phyloP scores from a whole-genome alignment of 2,797 vertebrate genomes.

The Allobates femoralis region DNA sequence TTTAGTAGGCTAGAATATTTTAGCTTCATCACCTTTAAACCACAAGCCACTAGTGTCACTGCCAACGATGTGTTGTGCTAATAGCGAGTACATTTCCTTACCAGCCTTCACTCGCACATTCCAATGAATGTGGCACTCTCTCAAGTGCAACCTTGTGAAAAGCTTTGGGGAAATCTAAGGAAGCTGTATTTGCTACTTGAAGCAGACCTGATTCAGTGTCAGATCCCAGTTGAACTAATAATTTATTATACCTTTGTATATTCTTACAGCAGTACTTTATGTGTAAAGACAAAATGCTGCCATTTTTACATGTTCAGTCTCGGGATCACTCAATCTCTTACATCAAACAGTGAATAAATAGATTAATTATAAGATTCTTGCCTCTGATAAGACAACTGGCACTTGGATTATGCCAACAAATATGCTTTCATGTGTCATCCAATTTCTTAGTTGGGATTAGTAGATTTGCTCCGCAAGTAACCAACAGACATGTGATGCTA shows the following conservation, averaged over 20 bases:
- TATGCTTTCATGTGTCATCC: conserved; percentile 66
- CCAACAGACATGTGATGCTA: conserved; percentile 64
- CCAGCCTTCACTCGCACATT: neutral
- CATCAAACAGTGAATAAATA: conserved; percentile 55
- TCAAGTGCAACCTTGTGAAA: conserved; percentile 26
- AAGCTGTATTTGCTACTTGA: neutral
- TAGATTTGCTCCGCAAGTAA: conserved; percentile 59
- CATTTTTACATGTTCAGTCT: conserved; percentile 2
- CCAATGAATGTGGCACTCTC: conserved; percentile 12
- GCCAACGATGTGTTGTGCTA: conserved; percentile 15
- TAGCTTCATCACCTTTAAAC: neutral
- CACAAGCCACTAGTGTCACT: neutral
- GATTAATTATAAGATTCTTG: conserved; percentile 55
- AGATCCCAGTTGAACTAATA: neutral
- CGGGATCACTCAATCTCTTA: conserved; percentile 10
- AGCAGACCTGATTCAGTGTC: neutral
- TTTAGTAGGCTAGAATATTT: neutral
- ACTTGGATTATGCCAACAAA: conserved; percentile 60
- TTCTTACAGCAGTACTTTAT: neutral
- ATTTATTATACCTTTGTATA: neutral
- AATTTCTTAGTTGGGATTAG: conserved; percentile 65
- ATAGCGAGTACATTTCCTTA: neutral
- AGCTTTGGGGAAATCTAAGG: conserved; percentile 9
- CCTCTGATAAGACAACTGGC: conserved; percentile 63
- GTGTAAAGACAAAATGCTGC: conserved; percentile 5